These are phyloP conservation scores for Agrypnia vestita DNA, from an alignment of 1,140 invertebrate genomes.

Conservation along the genomic window DNA sequence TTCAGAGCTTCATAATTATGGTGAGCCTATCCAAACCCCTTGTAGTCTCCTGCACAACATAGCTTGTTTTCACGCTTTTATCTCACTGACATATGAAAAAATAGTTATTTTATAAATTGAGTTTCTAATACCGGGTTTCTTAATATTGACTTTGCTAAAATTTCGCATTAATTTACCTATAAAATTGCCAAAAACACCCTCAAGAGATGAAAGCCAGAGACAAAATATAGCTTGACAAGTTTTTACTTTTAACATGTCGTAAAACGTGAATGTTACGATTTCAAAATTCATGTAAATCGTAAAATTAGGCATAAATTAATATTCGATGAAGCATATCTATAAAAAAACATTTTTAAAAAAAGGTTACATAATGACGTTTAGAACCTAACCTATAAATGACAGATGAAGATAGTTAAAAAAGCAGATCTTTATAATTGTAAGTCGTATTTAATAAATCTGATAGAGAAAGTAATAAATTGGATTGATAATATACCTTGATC, in stretches of 20 bases:
- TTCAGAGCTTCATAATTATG: no score
- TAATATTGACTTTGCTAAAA: no score
- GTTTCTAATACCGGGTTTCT: no score
- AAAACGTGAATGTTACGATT: background rate
- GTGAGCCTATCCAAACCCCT: no score
- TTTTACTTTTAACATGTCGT: background rate
- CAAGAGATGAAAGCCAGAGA: background rate
- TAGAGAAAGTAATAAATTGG: constrained; percentile 30
- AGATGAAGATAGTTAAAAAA: constrained; percentile 1
- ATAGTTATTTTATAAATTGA: no score
- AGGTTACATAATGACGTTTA: constrained; percentile 67
- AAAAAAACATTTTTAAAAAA: constrained; percentile 15
- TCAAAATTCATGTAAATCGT: no score
- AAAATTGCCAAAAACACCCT: background rate
- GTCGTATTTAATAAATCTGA: background rate
- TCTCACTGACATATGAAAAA: no score
- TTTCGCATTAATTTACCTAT: no score
- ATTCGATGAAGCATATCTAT: background rate
- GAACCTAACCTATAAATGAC: constrained; percentile 55
- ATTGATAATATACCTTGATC: constrained; percentile 76
- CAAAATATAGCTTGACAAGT: background rate
- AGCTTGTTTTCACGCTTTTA: no score
- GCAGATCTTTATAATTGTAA: background rate
- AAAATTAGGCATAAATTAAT: no score
- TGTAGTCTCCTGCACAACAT: no score